Percentiles rank a stretch among this genome's conserved stretches.
Evolutionary conservation across 2,888 invertebrate genomes (phyloP).

Genomic region (Nymphalis polychloros): DNA sequence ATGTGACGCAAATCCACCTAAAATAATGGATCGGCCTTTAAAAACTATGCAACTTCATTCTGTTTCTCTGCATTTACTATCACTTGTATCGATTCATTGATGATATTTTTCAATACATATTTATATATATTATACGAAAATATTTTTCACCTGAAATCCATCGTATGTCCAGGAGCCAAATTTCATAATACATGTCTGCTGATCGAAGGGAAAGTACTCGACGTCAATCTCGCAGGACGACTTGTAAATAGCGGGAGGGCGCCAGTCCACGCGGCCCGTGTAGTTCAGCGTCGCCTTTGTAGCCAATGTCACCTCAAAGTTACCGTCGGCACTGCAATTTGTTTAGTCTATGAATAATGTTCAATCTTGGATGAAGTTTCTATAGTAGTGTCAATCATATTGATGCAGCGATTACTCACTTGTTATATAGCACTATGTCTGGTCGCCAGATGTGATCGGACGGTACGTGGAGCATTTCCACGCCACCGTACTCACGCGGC

Average conservation of each 20-base stretch:
- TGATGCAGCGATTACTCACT: conserved; percentile 80
- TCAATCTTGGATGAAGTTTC: background rate
- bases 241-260: conserved; percentile 98
- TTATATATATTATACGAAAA: background rate
- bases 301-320: conserved; percentile 94
- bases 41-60: background rate
- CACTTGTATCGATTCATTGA: too few relatives aligned
- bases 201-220: conserved; percentile 96
- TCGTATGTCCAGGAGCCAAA: conserved; percentile 98
- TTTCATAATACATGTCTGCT: conserved; percentile 96
- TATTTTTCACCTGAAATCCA: conserved; percentile 89
- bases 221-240: conserved; percentile 95
- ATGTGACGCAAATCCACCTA: conserved; percentile 95
- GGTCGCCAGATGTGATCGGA: conserved; percentile 98
- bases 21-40: background rate
- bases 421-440: conserved; percentile 96
- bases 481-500: conserved; percentile 96
- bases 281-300: conserved; percentile 94
- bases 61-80: too few relatives aligned
- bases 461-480: conserved; percentile 96
- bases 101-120: background rate
- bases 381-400: background rate
- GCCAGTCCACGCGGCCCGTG: conserved; percentile 95
- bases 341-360: background rate
- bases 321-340: conserved; percentile 91